Evolutionary conservation across 2,888 invertebrate species (phyloP).

Genomic region (Iselma pallidipennis): DNA sequence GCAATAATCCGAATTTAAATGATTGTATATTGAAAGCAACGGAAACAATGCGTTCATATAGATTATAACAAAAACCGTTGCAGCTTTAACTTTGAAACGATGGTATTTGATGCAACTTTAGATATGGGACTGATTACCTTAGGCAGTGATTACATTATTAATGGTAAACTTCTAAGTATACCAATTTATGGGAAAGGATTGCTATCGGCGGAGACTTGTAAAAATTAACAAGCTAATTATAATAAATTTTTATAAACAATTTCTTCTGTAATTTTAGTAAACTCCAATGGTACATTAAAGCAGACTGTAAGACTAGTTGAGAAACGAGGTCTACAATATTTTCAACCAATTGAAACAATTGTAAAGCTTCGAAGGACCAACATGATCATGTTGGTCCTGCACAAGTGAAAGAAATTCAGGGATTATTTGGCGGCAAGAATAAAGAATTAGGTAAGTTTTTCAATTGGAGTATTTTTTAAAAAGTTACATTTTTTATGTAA

Average conservation of each 20-base stretch:
- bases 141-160: constrained; percentile 39
- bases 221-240: neutral
- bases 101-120: constrained; percentile 22
- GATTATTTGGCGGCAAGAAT: constrained; percentile 37
- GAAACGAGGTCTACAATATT: constrained; percentile 28
- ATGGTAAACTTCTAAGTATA: constrained; percentile 44
- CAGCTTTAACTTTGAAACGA: constrained; percentile 55
- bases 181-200: constrained; percentile 39
- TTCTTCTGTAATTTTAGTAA: constrained; percentile 20
- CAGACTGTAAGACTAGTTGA: constrained; percentile 26
- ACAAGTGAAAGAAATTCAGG: constrained; percentile 24
- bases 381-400: neutral
- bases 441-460: constrained; percentile 29
- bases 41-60: constrained; percentile 49
- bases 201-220: constrained; percentile 37
- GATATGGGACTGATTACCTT: constrained; percentile 31
- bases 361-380: too few relatives aligned
- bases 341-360: constrained; percentile 34
- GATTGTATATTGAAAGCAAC: constrained; percentile 54
- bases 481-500: neutral
- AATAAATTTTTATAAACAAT: neutral
- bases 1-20: constrained; percentile 55
- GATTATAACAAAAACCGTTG: constrained; percentile 42
- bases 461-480: neutral
- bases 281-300: constrained; percentile 27